Evolutionary conservation across 2,888 invertebrate genomes (phyloP), one percentile per base, ranked within the genome.

Genomic region (Andrena fulva): DNA sequence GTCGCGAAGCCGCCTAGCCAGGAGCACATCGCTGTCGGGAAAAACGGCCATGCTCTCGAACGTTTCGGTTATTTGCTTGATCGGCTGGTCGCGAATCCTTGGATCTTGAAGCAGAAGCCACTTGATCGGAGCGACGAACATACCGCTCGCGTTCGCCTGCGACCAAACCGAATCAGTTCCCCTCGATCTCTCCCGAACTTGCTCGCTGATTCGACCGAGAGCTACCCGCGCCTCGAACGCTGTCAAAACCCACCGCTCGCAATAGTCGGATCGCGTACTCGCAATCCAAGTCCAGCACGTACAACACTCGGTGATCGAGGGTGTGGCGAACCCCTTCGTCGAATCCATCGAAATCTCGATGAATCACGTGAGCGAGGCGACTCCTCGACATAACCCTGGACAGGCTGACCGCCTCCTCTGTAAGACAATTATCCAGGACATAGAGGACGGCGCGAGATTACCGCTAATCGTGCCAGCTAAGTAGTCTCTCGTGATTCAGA

Each of bases 21-120:
- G 69, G 0, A 90, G 60, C 3, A 93, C 86, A 48, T 92, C 91
- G 76, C 93, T 93, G 72, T 93, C 92, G 0, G 93, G 91, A 70
- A 90, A 91, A 31, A 90, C 85, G 1, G 82, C 66, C 3, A 91
- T 80, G 16, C 80, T 24, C 0, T 59, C 24, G 52, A 93, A 92
- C 5, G 81, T 76, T 50, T 75, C 62, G n/a, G 62, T 16, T 0
- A 70, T 62, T 5, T 24, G 68, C n/a, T 74, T 35, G 27, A 27
- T 50, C 27, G 27, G 27, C 16, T 3, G 20, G 27, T 83, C 75
- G n/a, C 85, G 64, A 7, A 6, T n/a, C 8, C 63, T 70, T 8
- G 59, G 62, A 73, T 92, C 88, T 72, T 87, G 89, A 2, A 92
- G 66, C 8, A 92, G 70, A 6, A 93, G 77, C 93, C 93, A 93